phyloP scores from a whole-genome alignment of 1,140 invertebrate species.

The Lethrus apterus region DNA sequence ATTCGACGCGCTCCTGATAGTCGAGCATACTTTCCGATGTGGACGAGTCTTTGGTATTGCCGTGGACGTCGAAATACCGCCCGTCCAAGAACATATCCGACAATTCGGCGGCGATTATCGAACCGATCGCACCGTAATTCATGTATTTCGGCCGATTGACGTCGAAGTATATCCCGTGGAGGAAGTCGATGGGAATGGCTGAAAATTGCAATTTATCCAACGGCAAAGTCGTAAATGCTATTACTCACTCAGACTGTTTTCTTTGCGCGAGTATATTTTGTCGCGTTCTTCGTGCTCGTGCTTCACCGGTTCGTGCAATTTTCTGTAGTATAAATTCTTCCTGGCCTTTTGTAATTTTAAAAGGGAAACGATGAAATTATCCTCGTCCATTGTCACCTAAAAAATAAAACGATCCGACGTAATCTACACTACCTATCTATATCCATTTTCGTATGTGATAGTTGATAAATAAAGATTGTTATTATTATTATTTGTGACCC shows the following conservation, averaged over 20 bases:
- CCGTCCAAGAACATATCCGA: slow-evolving; percentile 55
- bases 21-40: slow-evolving; percentile 22
- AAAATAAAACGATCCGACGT: too few relatives aligned
- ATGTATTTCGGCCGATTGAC: slow-evolving; percentile 78
- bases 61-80: slow-evolving; percentile 12
- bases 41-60: slow-evolving; percentile 26
- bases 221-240: neutral
- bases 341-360: slow-evolving; percentile 67
- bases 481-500: too few relatives aligned
- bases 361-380: slow-evolving; percentile 65
- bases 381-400: slow-evolving; percentile 58
- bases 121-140: slow-evolving; percentile 89
- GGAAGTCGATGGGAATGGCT: slow-evolving; percentile 86
- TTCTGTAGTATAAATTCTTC: slow-evolving; percentile 68
- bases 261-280: slow-evolving; percentile 6
- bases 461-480: too few relatives aligned
- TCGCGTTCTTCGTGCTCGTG: slow-evolving; percentile 4
- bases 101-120: slow-evolving; percentile 90
- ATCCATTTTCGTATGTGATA: too few relatives aligned
- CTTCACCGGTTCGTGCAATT: slow-evolving; percentile 40
- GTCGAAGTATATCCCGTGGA: slow-evolving; percentile 83
- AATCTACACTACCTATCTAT: too few relatives aligned
- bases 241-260: slow-evolving; percentile 6
- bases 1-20: slow-evolving; percentile 20
- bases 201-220: slow-evolving; percentile 16